These are phyloP conservation scores for Cephus pulcher DNA, from an alignment of 2,888 invertebrate species.

Conservation along the genomic window DNA sequence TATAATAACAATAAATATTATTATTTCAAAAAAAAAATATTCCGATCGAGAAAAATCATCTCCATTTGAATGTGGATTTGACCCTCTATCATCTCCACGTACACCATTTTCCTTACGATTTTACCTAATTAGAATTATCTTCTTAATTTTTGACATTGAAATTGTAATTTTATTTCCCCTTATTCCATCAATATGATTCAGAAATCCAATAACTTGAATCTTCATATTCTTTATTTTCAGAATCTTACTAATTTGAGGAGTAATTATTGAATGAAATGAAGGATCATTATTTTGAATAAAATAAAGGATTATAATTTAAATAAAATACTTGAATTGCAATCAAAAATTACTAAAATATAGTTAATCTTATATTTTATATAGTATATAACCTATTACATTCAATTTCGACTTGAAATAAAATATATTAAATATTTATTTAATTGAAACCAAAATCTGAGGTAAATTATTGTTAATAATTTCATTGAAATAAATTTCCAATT, in stretches of 20 bases:
- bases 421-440: slow-evolving; percentile 68
- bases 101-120: slow-evolving; percentile 74
- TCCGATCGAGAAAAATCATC: slow-evolving; percentile 74
- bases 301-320: slow-evolving; percentile 23
- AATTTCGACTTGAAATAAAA: slow-evolving; percentile 25
- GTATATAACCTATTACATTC: slow-evolving; percentile 47
- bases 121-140: slow-evolving; percentile 76
- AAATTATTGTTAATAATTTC: slow-evolving; percentile 76
- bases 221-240: slow-evolving; percentile 64
- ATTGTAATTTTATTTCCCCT: slow-evolving; percentile 74
- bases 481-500: slow-evolving; percentile 71
- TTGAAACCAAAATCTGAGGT: slow-evolving; percentile 73
- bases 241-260: slow-evolving; percentile 68
- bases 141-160: slow-evolving; percentile 81
- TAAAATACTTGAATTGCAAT: no score
- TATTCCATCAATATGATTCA: slow-evolving; percentile 64
- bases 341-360: background rate
- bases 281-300: slow-evolving; percentile 71
- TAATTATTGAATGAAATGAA: slow-evolving; percentile 71
- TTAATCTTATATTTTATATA: slow-evolving; percentile 7
- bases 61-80: slow-evolving; percentile 76
- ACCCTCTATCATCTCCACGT: slow-evolving; percentile 68
- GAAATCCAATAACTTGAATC: slow-evolving; percentile 52
- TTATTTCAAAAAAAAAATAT: slow-evolving; percentile 71
- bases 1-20: slow-evolving; percentile 67